Conservation (phyloP, 2,113 vertebrate genomes). For the Motacilla alba region DNA sequence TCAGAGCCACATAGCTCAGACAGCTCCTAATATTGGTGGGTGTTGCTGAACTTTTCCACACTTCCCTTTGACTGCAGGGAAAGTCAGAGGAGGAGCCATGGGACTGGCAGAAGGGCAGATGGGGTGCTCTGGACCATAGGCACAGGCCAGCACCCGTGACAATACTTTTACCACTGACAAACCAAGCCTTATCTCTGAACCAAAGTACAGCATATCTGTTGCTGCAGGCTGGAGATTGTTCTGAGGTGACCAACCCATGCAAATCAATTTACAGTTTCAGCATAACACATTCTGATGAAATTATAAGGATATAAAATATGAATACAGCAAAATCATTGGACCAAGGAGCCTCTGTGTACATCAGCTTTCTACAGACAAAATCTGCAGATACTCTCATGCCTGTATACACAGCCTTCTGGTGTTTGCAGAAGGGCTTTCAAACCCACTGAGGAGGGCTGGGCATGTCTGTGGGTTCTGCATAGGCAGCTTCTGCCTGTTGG, state of each 20-base stretch:
- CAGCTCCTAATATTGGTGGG: background rate
- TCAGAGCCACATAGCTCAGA: rapidly evolving
- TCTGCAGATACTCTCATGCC: background rate
- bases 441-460: background rate
- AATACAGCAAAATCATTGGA: background rate
- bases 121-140: background rate
- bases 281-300: background rate
- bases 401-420: background rate
- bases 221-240: background rate
- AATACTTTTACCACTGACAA: background rate
- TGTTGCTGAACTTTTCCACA: background rate
- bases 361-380: background rate
- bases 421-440: background rate
- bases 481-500: background rate
- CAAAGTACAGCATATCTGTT: background rate
- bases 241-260: conserved; percentile 29
- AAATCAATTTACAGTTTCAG: conserved; percentile 10
- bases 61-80: background rate
- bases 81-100: background rate
- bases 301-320: background rate
- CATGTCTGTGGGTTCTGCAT: background rate
- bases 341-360: background rate
- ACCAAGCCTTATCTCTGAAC: background rate
- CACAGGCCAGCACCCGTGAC: background rate
- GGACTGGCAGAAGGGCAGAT: background rate